Conservation (phyloP, 53 echinoderm and acorn worm genomes). For the Hippasteria phrygiana region DNA sequence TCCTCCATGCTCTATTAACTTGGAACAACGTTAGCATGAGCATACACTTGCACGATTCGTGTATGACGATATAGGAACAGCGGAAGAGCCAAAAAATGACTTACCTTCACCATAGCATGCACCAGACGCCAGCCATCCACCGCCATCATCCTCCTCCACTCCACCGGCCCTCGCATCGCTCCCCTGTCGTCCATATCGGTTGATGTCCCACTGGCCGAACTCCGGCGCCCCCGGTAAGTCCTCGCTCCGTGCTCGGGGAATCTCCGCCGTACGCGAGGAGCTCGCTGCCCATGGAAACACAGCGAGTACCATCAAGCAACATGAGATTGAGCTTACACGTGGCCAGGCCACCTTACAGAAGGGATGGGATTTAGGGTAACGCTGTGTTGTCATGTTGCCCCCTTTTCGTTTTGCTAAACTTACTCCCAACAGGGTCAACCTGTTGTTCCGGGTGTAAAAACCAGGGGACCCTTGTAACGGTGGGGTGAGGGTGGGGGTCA, state of each 20-base stretch:
- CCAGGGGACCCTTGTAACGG: no score
- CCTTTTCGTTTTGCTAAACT: no score
- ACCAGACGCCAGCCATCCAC: constrained; percentile 25
- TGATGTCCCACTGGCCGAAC: not conserved
- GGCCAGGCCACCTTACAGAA: not conserved
- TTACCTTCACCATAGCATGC: constrained; percentile 37
- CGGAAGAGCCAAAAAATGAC: not conserved
- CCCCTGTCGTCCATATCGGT: constrained; percentile 16
- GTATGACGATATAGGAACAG: not conserved
- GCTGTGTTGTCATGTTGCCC: not conserved
- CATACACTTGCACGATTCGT: not conserved
- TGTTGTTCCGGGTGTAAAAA: no score
- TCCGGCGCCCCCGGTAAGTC: constrained; percentile 34
- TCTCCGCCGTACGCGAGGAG: not conserved
- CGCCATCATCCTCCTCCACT: not conserved
- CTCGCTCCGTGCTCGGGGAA: not conserved
- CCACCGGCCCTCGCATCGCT: not conserved
- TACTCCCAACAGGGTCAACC: no score
- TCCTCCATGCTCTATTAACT: no score
- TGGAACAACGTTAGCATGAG: not conserved
- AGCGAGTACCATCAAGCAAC: not conserved
- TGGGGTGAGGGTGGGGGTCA: no score
- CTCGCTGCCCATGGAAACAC: not conserved
- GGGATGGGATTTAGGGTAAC: not conserved
- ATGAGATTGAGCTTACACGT: not conserved